phyloP scores from a whole-genome alignment of 2,797 vertebrate species.

The Vireo griseus region DNA sequence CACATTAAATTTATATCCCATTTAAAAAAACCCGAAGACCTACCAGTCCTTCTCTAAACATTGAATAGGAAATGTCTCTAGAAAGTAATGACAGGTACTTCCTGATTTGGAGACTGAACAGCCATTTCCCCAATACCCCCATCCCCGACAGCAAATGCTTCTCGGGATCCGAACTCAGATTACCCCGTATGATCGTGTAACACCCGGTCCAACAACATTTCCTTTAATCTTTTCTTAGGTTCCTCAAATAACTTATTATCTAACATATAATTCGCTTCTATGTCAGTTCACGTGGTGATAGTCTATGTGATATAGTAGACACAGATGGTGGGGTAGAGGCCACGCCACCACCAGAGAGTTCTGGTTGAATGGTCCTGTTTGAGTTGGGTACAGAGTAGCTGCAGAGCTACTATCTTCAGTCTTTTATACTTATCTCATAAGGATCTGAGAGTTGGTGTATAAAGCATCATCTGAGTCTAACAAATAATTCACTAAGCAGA shows the following conservation, averaged over 20 bases:
- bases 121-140: neutral
- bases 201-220: neutral
- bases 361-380: neutral
- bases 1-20: neutral
- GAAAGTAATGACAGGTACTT: neutral
- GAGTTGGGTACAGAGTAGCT: neutral
- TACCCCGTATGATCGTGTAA: neutral
- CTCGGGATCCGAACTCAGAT: neutral
- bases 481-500: neutral
- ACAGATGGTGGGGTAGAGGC: neutral
- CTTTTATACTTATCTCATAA: neutral
- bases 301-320: neutral
- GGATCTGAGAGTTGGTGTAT: neutral
- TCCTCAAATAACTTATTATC: neutral
- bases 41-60: neutral
- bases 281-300: neutral
- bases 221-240: neutral
- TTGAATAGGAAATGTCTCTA: neutral
- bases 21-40: neutral
- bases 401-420: neutral
- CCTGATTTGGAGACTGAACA: neutral
- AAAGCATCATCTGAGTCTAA: neutral
- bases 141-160: accelerated
- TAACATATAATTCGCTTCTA: neutral
- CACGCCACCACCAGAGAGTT: neutral